These are phyloP conservation scores for Neodiprion virginianus DNA, from an alignment of 1,140 invertebrate species.

Conservation along the genomic window DNA sequence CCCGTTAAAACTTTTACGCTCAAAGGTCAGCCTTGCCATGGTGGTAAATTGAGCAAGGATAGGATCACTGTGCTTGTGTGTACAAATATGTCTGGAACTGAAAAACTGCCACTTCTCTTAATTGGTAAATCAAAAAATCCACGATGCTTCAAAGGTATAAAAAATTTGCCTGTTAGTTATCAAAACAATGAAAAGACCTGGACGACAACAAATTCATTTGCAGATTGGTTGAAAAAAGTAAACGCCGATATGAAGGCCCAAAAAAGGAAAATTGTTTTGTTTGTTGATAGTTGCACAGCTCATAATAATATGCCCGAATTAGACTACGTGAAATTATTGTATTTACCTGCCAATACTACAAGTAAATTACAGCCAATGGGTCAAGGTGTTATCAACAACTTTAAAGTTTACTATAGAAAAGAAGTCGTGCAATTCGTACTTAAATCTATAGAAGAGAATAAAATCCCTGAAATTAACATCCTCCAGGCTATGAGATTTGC, in stretches of 20 bases:
- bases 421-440: constrained; percentile 32
- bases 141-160: constrained; percentile 22
- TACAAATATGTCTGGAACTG: constrained; percentile 20
- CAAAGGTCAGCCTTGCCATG: constrained; percentile 3
- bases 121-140: constrained; percentile 25
- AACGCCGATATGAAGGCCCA: constrained; percentile 41
- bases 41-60: constrained; percentile 27
- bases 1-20: constrained; percentile 25
- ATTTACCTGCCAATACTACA: constrained; percentile 60
- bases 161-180: background rate
- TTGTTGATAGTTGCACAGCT: constrained; percentile 60
- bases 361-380: constrained; percentile 59
- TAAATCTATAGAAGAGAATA: constrained; percentile 28
- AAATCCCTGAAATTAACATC: constrained; percentile 18
- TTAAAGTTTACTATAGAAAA: constrained; percentile 44
- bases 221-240: constrained; percentile 45
- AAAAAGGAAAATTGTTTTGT: constrained; percentile 56
- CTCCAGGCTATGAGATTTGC: constrained; percentile 30
- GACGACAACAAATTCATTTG: constrained; percentile 44
- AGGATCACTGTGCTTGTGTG: constrained; percentile 45
- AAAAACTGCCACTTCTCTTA: constrained; percentile 13
- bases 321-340: constrained; percentile 50
- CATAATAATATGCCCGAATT: constrained; percentile 43
- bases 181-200: constrained; percentile 30
- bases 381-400: constrained; percentile 57